Base-by-base conservation (phyloP, 2,888 invertebrate genomes). In the Drosophila algonquin region DNA sequence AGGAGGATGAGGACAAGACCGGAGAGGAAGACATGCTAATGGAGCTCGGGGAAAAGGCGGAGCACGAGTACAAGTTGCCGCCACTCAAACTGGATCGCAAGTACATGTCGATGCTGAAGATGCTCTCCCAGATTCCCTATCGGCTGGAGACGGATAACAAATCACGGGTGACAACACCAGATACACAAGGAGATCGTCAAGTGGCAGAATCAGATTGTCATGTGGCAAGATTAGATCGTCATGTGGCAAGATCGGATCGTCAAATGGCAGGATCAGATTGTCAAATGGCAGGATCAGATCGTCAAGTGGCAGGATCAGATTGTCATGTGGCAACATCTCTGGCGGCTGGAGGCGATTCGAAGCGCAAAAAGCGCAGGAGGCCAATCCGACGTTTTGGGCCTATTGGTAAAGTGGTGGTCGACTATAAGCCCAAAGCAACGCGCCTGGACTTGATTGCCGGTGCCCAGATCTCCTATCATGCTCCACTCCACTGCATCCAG, bases 51-150 rank as follows among this genome's bases (percentile, higher is more conserved):
- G 9, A 10, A 6, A 53, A 54, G 2, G n/a, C 50, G 6, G 53
- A 32, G 10, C 40, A 21, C 14, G n/a, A 9, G 3, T 35, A 50
- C 46, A 35, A 48, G 9, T 40, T 62, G 24, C 88, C 88, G 10
- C 72, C 76, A 14, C 56, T 87, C 8, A 61, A 69, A n/a, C 59
- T 86, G 1, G 48, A 69, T 4, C 56, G 63, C 5, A 75, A 86
- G 8, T 86, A 80, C 50, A 64, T 61, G 59, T 35, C 86, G 0
- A 57, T 83, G 30, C 48, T 84, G 14, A 56, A 72, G 32, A 47
- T 78, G 53, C 50, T 88, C 0, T 52, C 50, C 5, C 60, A 63
- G 4, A 78, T 76, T 55, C 73, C 16, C 2, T 78, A 16, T 40
- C 71, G 71, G 16, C 21, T 59, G 21, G 70, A 71, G 14, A 1